phyloP scores from a whole-genome alignment of 1,140 invertebrate species.

The Riptortus pedestris region DNA sequence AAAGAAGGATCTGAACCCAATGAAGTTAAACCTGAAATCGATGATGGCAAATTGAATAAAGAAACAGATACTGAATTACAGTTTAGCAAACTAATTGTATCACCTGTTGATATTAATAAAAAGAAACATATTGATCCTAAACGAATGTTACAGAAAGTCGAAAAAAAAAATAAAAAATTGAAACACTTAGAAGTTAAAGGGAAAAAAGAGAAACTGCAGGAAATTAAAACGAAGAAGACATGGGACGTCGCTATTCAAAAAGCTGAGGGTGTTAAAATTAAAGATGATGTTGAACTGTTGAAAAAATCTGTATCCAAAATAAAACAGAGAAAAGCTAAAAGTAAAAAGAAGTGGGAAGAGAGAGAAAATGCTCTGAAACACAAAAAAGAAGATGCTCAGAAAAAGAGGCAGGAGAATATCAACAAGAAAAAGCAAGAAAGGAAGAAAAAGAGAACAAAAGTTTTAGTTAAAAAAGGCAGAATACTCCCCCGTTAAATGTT shows the following conservation, averaged over 20 bases:
- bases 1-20: background rate
- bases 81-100: slow-evolving; percentile 24
- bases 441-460: slow-evolving; percentile 26
- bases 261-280: slow-evolving; percentile 29
- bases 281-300: slow-evolving; percentile 25
- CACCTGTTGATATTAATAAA: background rate
- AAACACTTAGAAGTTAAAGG: slow-evolving; percentile 22
- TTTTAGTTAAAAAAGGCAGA: slow-evolving; percentile 27
- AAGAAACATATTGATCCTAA: slow-evolving; percentile 16
- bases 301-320: slow-evolving; percentile 25
- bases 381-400: slow-evolving; percentile 24
- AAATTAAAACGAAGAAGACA: slow-evolving; percentile 20
- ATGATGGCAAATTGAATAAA: background rate
- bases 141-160: slow-evolving; percentile 21
- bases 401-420: slow-evolving; percentile 27
- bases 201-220: slow-evolving; percentile 17
- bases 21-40: background rate
- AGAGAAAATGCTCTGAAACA: slow-evolving; percentile 14
- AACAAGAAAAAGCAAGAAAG: slow-evolving; percentile 25
- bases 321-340: slow-evolving; percentile 21
- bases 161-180: slow-evolving; percentile 21
- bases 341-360: slow-evolving; percentile 26
- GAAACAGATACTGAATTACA: background rate
- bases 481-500: slow-evolving; percentile 4
- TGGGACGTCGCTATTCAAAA: slow-evolving; percentile 27